These are phyloP conservation scores for Hylaea fasciaria DNA, from an alignment of 2,888 invertebrate genomes.

Conservation along the genomic window DNA sequence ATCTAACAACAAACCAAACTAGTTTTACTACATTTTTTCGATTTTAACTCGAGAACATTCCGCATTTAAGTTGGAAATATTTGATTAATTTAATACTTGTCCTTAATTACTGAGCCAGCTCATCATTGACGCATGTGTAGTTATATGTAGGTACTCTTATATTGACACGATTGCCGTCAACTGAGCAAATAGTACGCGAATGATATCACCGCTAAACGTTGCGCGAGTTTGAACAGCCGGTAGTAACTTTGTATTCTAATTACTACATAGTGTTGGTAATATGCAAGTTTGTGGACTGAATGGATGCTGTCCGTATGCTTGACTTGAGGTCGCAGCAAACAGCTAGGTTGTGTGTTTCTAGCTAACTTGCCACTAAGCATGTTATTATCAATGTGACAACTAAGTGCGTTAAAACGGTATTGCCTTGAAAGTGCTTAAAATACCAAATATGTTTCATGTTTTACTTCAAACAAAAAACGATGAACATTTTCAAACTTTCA, in stretches of 20 bases:
- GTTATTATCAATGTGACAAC: no score
- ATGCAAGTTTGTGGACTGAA: neutral
- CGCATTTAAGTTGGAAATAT: neutral
- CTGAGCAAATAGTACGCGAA: conserved; percentile 65
- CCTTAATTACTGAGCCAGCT: conserved; percentile 64
- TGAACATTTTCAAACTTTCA: no score
- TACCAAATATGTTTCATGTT: no score
- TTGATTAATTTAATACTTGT: conserved; percentile 16
- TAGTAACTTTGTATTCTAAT: conserved; percentile 29
- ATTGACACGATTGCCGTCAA: conserved; percentile 62
- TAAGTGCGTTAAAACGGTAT: no score
- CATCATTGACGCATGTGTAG: conserved; percentile 65
- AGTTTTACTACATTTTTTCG: no score
- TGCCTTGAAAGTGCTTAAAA: no score
- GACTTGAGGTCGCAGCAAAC: no score
- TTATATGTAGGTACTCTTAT: conserved; percentile 15
- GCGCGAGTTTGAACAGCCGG: conserved; percentile 54
- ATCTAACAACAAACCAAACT: no score
- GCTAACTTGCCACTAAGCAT: no score
- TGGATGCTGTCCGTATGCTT: neutral
- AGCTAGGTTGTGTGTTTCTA: no score
- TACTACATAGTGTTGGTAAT: conserved; percentile 10
- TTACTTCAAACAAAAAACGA: no score
- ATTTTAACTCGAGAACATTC: no score
- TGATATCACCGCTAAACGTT: conserved; percentile 65